A percentile compares a stretch with the other conserved stretches of the same genome.
Evolutionary conservation across 2,113 vertebrate genomes (phyloP).

Genomic region (Hippocampus mohnikei): DNA sequence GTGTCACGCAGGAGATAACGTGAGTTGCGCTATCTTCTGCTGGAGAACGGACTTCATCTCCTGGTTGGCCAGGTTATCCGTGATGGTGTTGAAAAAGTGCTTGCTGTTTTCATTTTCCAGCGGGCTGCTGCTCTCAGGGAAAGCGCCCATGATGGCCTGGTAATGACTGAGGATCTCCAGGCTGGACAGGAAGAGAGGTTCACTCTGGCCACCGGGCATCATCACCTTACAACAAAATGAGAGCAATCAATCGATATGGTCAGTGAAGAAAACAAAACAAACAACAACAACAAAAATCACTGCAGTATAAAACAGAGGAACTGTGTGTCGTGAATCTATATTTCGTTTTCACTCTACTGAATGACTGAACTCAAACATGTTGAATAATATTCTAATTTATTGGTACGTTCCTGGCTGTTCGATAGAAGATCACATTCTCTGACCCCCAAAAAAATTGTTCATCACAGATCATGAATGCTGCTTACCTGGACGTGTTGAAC

Average conservation of each 20-base stretch:
- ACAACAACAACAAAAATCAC: not conserved
- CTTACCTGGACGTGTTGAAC: constrained; percentile 81
- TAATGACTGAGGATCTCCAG: constrained; percentile 87
- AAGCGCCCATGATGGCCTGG: constrained; percentile 69
- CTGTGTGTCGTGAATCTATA: not conserved
- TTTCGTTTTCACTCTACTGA: too few species aligned
- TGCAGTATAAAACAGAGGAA: not conserved
- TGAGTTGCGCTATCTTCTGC: constrained; percentile 88
- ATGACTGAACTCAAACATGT: too few species aligned
- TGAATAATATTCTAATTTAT: too few species aligned
- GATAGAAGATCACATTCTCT: too few species aligned
- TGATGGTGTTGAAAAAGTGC: constrained; percentile 84
- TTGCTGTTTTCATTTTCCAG: constrained; percentile 81
- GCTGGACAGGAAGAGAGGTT: constrained; percentile 79
- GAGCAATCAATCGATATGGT: not conserved
- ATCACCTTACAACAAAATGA: constrained; percentile 72
- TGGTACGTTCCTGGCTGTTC: too few species aligned
- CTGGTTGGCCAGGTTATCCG: constrained; percentile 71
- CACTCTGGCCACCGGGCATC: constrained; percentile 75
- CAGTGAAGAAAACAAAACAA: not conserved
- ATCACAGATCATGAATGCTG: not conserved
- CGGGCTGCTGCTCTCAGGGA: constrained; percentile 64
- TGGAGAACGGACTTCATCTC: constrained; percentile 81
- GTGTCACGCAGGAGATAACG: constrained; percentile 24
- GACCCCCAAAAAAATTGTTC: not conserved